Conservation (phyloP, 2,113 vertebrate species). For the Lethenteron reissneri region DNA sequence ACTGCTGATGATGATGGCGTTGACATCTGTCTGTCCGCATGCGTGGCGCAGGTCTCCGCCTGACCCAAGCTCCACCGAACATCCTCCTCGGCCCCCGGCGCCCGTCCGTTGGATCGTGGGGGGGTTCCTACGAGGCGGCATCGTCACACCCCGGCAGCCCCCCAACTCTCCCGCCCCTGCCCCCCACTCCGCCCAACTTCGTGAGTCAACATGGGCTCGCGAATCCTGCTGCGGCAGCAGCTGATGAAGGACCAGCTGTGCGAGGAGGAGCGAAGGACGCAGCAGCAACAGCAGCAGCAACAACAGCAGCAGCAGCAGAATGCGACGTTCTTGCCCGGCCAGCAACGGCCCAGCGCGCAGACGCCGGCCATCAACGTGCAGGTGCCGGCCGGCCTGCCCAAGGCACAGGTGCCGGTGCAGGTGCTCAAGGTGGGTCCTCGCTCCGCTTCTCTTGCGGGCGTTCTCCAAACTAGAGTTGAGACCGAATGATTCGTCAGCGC, state of each 20-base stretch:
- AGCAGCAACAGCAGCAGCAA: slow-evolving; percentile 29
- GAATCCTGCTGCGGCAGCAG: slow-evolving; percentile 50
- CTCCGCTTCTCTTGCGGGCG: too few species aligned
- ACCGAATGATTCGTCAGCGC: background rate
- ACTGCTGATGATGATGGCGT: too few species aligned
- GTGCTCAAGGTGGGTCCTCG: slow-evolving; percentile 41
- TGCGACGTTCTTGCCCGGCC: slow-evolving; percentile 20
- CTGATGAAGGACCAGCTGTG: slow-evolving; percentile 59
- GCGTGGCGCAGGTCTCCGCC: too few species aligned
- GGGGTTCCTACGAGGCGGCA: too few species aligned
- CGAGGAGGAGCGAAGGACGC: slow-evolving; percentile 51
- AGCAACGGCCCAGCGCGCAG: slow-evolving; percentile 19
- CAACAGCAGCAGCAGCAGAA: slow-evolving; percentile 10
- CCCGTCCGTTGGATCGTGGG: too few species aligned
- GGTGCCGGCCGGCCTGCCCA: slow-evolving; percentile 25
- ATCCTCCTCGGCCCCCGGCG: too few species aligned
- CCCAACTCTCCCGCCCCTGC: too few species aligned
- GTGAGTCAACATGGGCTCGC: slow-evolving; percentile 26
- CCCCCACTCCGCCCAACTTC: too few species aligned
- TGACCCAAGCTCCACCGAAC: too few species aligned
- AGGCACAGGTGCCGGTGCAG: slow-evolving; percentile 52
- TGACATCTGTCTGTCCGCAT: too few species aligned
- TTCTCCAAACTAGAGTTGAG: too few species aligned
- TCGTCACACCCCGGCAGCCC: too few species aligned
- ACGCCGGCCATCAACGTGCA: slow-evolving; percentile 36